Evolutionary conservation across 2,113 vertebrate species (phyloP), one percentile per base, ranked within the genome.

Genomic region (Rhagologus leucostigma): DNA sequence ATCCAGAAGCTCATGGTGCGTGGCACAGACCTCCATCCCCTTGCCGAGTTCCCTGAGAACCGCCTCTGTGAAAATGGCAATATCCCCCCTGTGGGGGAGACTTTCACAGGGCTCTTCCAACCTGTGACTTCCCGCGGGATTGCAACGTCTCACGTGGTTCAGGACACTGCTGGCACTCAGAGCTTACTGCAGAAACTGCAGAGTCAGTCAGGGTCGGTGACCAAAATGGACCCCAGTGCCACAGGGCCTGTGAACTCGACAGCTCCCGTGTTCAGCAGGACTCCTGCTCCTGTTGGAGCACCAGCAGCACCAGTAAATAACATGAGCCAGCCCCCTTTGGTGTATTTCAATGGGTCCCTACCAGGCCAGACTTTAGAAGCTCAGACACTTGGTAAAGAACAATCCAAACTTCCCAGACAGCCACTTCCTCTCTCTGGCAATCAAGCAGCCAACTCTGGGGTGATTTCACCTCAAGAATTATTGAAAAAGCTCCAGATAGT

Each of bases 1-100:
- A 99, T 99, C 90, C 99, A 99, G 94, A 99, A 99, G 96, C 98
- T 99, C 10, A 98, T 99, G 98, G 98, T 98, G 49, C 97, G 98
- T 24, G 97, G 98, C 8, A 52, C 96, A 1, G 98, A 98, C 27
- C 98, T 99, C 3, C 99, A 98, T 8, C 98, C 98, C 0, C 68
- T 99, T 14, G 98, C 98, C 0, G 99, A 99, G 96, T 97, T 99
- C 37, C 98, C 99, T 0, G 99, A 99, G 93, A 98, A 96, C 96
- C 93, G 96, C 11, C 96, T 98, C 21, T 98, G 97, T 84, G 98
- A 98, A 74, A 98, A 98, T 1, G 98, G 98, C 76, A 90, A 21
- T 3, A 1, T 96, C 78, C 56, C 90, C 42, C 19, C 91, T 2
- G n/a, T 42, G 2, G 85, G 90, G 3, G 98, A 98, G 60, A 64